Evolutionary conservation across 2,113 vertebrate species (phyloP).

Genomic region (Euleptes europaea): DNA sequence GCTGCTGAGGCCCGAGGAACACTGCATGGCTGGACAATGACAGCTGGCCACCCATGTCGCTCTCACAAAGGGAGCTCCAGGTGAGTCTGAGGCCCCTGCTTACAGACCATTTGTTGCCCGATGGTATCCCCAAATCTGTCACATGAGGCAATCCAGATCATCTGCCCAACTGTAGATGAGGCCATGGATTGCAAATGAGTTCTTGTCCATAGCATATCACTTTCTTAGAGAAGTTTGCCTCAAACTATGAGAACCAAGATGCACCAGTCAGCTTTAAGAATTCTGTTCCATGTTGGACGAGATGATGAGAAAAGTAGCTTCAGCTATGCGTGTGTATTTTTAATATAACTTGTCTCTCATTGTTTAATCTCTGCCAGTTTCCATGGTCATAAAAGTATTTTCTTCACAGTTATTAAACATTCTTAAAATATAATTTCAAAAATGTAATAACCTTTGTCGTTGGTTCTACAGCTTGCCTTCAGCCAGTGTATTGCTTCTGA

Average conservation of each 20-base stretch:
- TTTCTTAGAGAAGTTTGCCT: not conserved
- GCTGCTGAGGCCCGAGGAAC: no score
- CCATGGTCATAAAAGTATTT: slow-evolving; percentile 68
- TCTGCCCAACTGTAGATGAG: not conserved
- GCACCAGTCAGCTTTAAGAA: not conserved
- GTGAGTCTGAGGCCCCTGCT: no score
- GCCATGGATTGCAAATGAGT: not conserved
- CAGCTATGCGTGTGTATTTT: slow-evolving; percentile 34
- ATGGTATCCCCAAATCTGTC: not conserved
- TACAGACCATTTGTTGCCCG: not conserved
- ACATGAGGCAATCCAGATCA: not conserved
- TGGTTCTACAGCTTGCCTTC: slow-evolving; percentile 66
- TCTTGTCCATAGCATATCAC: not conserved
- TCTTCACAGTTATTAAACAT: slow-evolving; percentile 70
- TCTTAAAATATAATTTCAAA: slow-evolving; percentile 71
- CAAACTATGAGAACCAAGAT: not conserved
- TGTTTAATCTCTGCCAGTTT: slow-evolving; percentile 66
- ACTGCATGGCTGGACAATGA: no score
- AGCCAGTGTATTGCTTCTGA: slow-evolving; percentile 59
- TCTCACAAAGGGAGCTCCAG: no score
- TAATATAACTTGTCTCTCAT: slow-evolving; percentile 56
- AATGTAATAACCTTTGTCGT: slow-evolving; percentile 70
- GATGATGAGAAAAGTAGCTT: slow-evolving; percentile 37
- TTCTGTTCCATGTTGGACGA: slow-evolving; percentile 1
- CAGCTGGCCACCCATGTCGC: no score